phyloP scores from a whole-genome alignment of 2,113 vertebrate species.

The Pollachius pollachius region DNA sequence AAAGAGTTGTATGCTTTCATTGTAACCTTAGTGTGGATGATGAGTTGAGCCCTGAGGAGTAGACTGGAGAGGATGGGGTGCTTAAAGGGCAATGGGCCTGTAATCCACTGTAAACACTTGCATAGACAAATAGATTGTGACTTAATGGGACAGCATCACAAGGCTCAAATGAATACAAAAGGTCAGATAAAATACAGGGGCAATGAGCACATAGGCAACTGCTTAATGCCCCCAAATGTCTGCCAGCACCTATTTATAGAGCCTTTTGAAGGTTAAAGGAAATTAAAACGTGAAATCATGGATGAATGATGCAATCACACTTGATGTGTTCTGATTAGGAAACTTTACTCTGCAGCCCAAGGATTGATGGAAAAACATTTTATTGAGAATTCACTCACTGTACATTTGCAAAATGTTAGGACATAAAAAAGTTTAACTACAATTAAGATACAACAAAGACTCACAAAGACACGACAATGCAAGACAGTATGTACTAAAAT shows the following conservation, averaged over 20 bases:
- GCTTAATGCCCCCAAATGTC: background rate
- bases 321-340: too few relatives aligned
- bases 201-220: background rate
- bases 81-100: conserved; percentile 49
- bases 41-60: conserved; percentile 18
- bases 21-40: conserved; percentile 27
- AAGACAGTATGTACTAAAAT: background rate
- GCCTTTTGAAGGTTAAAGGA: too few relatives aligned
- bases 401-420: conserved; percentile 50
- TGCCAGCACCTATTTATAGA: too few relatives aligned
- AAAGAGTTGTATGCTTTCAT: conserved; percentile 32
- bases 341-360: background rate
- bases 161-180: conserved; percentile 14
- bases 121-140: background rate
- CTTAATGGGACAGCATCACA: conserved; percentile 6
- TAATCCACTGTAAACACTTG: conserved; percentile 26
- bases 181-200: background rate
- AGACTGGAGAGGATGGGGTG: conserved; percentile 25
- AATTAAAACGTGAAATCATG: too few relatives aligned
- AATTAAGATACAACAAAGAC: conserved; percentile 39
- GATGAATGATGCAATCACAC: too few relatives aligned
- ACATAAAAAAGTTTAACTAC: conserved; percentile 48
- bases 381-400: conserved; percentile 60
- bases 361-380: conserved; percentile 46
- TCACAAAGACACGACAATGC: conserved; percentile 23